phyloP scores from a whole-genome alignment of 2,797 vertebrate genomes.

The Rhinatrema bivittatum region DNA sequence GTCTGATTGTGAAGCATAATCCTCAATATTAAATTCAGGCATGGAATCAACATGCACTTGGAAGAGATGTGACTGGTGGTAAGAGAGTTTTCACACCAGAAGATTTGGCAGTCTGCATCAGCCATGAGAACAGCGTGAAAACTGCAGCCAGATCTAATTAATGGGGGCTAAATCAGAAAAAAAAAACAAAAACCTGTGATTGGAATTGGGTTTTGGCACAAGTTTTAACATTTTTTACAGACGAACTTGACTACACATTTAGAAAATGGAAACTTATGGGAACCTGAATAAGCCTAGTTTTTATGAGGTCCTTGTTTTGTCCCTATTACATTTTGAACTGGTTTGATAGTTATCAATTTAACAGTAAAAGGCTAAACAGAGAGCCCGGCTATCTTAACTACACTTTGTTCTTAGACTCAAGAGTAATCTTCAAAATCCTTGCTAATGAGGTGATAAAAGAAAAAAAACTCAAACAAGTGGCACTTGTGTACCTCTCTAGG shows the following conservation, averaged over 20 bases:
- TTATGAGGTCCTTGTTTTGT: background rate
- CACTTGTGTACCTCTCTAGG: constrained; percentile 59
- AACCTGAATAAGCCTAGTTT: constrained; percentile 18
- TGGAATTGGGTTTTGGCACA: constrained; percentile 53
- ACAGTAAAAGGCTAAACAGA: constrained; percentile 48
- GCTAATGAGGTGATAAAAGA: constrained; percentile 76
- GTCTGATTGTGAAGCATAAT: constrained; percentile 58
- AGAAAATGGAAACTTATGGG: background rate
- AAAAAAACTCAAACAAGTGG: constrained; percentile 54
- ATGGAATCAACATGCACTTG: constrained; percentile 60
- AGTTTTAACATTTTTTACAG: constrained; percentile 37
- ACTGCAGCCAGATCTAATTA: constrained; percentile 63
- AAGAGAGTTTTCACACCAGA: constrained; percentile 56
- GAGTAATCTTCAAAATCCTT: constrained; percentile 82
- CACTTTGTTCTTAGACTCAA: constrained; percentile 80
- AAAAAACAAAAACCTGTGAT: constrained; percentile 22
- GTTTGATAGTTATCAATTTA: background rate
- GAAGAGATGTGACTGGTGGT: constrained; percentile 46
- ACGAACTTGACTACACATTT: constrained; percentile 8
- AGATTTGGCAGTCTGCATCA: constrained; percentile 52
- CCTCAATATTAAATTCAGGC: constrained; percentile 51
- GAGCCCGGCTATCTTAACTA: constrained; percentile 70
- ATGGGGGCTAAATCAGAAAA: constrained; percentile 45
- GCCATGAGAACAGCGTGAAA: constrained; percentile 50
- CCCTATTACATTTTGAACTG: background rate